Evolutionary conservation across 92 coral and sea anemone genomes (phyloP), one percentile per base, ranked within the genome.

Genomic region (Muricea muricata): DNA sequence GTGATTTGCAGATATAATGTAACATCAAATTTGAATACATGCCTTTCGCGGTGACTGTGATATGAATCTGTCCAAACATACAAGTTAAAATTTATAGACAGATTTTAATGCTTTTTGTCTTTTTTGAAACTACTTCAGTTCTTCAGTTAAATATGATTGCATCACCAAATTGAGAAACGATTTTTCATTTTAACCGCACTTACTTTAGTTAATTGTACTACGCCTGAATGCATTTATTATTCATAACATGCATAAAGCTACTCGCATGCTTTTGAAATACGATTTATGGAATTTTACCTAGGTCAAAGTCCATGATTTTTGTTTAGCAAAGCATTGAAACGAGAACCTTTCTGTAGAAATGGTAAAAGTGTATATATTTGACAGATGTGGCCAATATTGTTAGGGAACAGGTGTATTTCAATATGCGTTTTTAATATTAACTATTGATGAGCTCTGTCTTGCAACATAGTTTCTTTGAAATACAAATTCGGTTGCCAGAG

Each of bases 391-490:
- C 41, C 65, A 50, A 50, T 75, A 75, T 75, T 11, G 65, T 26
- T 50, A 47, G 80, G 29, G 70, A 28, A 75, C 80, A 47, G 65
- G 80, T 75, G 80, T 75, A 28, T 75, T 57, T 73, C 21, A 63
- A 75, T n/a, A 25, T 75, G 48, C 41, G 11, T 46, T 13, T 23
- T n/a, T 48, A 54, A 54, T n/a, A 78, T 78, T 78, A 78, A 78
- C 83, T 56, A 78, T 78, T 54, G 17, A 78, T 78, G 71, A 78
- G 83, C 28, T 56, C 70, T 57, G 83, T 78, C 83, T 78, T 78
- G 55, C 54, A 2, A 32, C 25, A 76, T 48, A 33, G 21, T 76
- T 30, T 76, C 60, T 48, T 57, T 18, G 47, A 37, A 63, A 63
- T 28, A 5, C 73, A 70, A 70, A 63, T 63, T 26, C 3, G 37